Percentiles rank a stretch among this genome's conserved stretches.
These are phyloP conservation scores for Caenorhabditis imperialis DNA, from an alignment of 2,888 invertebrate species.

Conservation along the genomic window DNA sequence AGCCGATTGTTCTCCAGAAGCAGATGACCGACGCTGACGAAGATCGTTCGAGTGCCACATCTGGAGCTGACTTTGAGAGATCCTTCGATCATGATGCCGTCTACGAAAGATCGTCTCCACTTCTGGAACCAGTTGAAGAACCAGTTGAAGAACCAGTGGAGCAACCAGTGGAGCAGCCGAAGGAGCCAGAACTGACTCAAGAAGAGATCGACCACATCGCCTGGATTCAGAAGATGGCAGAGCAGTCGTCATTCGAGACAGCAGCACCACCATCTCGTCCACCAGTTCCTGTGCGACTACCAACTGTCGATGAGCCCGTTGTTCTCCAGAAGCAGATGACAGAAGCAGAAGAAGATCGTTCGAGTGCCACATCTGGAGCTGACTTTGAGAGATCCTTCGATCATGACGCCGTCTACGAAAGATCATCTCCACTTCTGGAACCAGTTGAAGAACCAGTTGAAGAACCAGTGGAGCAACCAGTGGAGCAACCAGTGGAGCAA, in stretches of 20 bases:
- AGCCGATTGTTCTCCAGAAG: too few relatives aligned
- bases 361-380: conserved; percentile 25
- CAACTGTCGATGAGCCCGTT: conserved; percentile 16
- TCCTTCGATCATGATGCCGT: too few relatives aligned
- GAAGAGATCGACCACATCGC: too few relatives aligned
- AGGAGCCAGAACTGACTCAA: too few relatives aligned
- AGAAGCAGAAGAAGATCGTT: conserved; percentile 4
- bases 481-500: too few relatives aligned
- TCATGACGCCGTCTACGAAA: conserved; percentile 20
- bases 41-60: conserved; percentile 14
- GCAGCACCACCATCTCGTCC: conserved; percentile 5
- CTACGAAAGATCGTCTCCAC: too few relatives aligned
- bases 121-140: too few relatives aligned
- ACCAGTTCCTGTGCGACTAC: conserved; percentile 13
- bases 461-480: too few relatives aligned
- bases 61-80: conserved; percentile 34
- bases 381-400: conserved; percentile 46
- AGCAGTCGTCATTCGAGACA: conserved; percentile 26
- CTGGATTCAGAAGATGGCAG: too few relatives aligned
- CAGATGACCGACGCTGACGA: too few relatives aligned
- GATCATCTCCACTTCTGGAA: conserved; percentile 29
- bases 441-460: conserved; percentile 25
- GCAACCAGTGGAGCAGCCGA: too few relatives aligned
- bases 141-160: too few relatives aligned
- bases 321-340: neutral